Evolutionary conservation across 2,888 invertebrate genomes (phyloP).

Genomic region (Aporophyla nigra): DNA sequence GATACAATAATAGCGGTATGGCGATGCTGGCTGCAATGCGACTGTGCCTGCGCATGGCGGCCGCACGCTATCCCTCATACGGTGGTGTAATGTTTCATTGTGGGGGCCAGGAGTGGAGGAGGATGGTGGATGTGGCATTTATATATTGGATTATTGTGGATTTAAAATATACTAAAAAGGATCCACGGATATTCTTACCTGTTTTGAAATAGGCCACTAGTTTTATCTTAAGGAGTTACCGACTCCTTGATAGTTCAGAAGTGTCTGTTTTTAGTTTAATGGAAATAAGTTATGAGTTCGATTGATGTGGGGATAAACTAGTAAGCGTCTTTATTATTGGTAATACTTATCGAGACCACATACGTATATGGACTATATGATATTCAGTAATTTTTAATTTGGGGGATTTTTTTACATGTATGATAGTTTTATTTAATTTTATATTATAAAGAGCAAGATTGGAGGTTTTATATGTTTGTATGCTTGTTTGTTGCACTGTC

Average conservation of each 20-base stretch:
- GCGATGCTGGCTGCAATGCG: conserved; percentile 44
- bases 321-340: not conserved
- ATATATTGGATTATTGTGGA: too few species aligned
- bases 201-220: too few species aligned
- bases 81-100: conserved; percentile 80
- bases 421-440: too few species aligned
- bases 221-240: too few species aligned
- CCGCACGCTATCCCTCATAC: conserved; percentile 79
- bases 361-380: too few species aligned
- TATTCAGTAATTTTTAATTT: too few species aligned
- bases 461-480: too few species aligned
- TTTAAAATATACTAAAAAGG: too few species aligned
- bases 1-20: conserved; percentile 42
- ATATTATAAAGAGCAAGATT: too few species aligned
- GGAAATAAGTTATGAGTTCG: not conserved
- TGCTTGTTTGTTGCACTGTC: too few species aligned
- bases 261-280: not conserved
- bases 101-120: conserved; percentile 48
- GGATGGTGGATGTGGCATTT: conserved; percentile 71
- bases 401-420: too few species aligned
- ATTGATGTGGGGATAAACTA: not conserved
- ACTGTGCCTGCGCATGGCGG: conserved; percentile 71
- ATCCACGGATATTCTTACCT: not conserved
- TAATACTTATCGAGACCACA: not conserved
- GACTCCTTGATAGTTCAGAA: too few species aligned